Conservation (phyloP, 2,888 invertebrate genomes). For the Ditula angustiorana region DNA sequence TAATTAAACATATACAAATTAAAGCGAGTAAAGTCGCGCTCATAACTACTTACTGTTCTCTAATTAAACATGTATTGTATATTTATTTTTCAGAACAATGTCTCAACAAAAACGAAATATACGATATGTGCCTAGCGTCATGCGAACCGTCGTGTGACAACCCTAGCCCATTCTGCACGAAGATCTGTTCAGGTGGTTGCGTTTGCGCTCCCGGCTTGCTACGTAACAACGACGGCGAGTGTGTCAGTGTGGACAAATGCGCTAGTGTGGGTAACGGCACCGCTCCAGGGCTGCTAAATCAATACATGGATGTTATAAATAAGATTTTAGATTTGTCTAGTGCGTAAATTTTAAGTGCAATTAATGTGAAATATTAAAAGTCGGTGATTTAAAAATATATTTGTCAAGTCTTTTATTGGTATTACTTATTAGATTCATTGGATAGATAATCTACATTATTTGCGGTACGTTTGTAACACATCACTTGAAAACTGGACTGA, state of each 20-base stretch:
- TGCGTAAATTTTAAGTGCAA: constrained; percentile 37
- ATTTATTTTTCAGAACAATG: constrained; percentile 65
- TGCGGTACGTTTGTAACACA: too few relatives aligned
- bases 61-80: neutral
- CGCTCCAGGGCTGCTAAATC: constrained; percentile 55
- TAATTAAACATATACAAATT: too few relatives aligned
- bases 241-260: constrained; percentile 71
- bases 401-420: too few relatives aligned
- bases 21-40: too few relatives aligned
- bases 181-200: constrained; percentile 69
- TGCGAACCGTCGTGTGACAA: constrained; percentile 72
- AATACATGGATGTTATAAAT: constrained; percentile 69
- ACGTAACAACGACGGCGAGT: constrained; percentile 61
- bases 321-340: constrained; percentile 63
- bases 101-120: constrained; percentile 69
- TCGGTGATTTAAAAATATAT: too few relatives aligned
- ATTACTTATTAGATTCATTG: too few relatives aligned
- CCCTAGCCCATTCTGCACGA: constrained; percentile 72
- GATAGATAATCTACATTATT: too few relatives aligned
- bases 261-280: constrained; percentile 57
- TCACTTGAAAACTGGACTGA: too few relatives aligned
- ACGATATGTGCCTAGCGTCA: constrained; percentile 66
- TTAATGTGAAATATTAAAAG: too few relatives aligned
- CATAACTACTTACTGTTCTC: too few relatives aligned
- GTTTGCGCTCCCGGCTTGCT: constrained; percentile 69